Percentiles rank a stretch among this genome's conserved stretches.
phyloP scores from a whole-genome alignment of 35 echinoderm and acorn worm genomes.

The Hemicentrotus pulcherrimus region DNA sequence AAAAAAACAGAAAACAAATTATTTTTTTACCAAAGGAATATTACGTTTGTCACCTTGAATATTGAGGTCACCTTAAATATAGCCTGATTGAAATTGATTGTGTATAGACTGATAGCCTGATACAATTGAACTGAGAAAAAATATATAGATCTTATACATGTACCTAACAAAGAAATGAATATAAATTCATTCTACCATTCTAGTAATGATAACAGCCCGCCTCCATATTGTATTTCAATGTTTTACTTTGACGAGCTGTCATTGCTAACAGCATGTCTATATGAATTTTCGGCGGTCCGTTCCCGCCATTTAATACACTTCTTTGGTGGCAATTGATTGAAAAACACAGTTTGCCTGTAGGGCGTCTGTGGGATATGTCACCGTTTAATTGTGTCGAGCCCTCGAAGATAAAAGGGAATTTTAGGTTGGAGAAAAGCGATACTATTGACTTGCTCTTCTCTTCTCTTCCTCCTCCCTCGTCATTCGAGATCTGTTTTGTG shows the following conservation, averaged over 20 bases:
- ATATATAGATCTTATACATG: no score
- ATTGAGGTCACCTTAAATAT: no score
- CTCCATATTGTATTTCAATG: neutral
- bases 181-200: no score
- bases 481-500: neutral
- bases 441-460: slow-evolving; percentile 10
- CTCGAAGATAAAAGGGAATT: neutral
- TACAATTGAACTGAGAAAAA: no score
- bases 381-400: neutral
- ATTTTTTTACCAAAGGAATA: no score
- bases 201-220: neutral
- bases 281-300: neutral
- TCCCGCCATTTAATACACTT: neutral
- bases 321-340: slow-evolving; percentile 3
- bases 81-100: no score
- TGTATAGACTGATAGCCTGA: no score
- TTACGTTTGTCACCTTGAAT: no score
- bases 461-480: neutral
- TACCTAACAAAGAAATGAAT: no score
- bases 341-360: slow-evolving; percentile 10
- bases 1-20: no score
- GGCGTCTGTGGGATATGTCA: neutral
- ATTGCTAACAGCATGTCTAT: neutral
- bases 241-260: neutral
- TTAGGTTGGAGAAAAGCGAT: neutral